Evolutionary conservation across 2,113 vertebrate species (phyloP).

Genomic region (Anolis sagrei): DNA sequence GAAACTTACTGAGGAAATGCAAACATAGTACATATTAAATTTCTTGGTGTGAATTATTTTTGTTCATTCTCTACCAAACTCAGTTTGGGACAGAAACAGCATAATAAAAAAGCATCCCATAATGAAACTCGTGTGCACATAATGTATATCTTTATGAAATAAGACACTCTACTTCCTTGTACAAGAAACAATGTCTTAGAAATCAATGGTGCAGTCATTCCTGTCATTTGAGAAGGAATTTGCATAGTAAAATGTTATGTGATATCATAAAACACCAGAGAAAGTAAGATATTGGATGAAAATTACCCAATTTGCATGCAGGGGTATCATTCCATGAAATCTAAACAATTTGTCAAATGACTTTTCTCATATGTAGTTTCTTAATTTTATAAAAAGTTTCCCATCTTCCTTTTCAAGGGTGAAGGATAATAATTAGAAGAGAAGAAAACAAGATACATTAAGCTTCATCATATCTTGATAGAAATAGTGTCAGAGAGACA

Average conservation of each 20-base stretch:
- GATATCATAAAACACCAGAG: background rate
- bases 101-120: constrained; percentile 10
- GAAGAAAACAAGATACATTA: background rate
- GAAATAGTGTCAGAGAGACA: background rate
- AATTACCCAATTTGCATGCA: constrained; percentile 1
- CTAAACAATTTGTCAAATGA: background rate
- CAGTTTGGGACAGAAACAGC: background rate
- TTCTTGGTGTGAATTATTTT: too few relatives aligned
- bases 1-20: too few relatives aligned
- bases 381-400: constrained; percentile 4
- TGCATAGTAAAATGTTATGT: constrained; percentile 10
- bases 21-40: too few relatives aligned
- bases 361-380: constrained; percentile 11
- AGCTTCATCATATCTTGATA: background rate
- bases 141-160: constrained; percentile 12
- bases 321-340: background rate
- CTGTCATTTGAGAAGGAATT: background rate
- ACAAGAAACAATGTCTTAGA: constrained; percentile 11
- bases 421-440: background rate
- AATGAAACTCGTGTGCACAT: background rate
- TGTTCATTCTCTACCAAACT: background rate
- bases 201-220: background rate
- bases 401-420: background rate
- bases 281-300: background rate
- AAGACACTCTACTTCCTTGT: background rate